Base-by-base conservation (phyloP, 2,113 vertebrate genomes). In the Sceloporus tristichus region DNA sequence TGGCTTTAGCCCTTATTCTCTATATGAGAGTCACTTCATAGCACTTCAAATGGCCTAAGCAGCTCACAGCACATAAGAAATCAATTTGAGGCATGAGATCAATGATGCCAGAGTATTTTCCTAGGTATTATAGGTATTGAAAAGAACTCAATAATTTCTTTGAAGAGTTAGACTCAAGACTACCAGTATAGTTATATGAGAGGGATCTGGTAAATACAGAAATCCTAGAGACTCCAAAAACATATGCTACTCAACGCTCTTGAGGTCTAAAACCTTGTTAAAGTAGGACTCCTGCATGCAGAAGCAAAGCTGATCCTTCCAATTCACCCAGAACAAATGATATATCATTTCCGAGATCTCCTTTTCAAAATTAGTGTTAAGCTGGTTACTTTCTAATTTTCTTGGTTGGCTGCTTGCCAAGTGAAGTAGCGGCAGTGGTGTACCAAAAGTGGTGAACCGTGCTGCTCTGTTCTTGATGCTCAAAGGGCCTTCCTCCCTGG, bases 1-100 rank as follows among this genome's bases (percentile, higher is more conserved):
- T 62, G 14, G 14, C 56, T 59, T 59, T 59, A 59, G 56, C 56
- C 9, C 18, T 34, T n/a, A 0, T 13, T 84, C 21, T 90, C 62
- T 85, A 82, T 85, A 91, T 70, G 83, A 91, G 48, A 80, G 27
- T 5, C 85, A 68, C 65, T 79, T 74, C 34, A 71, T 18, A 56
- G 59, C 90, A 59, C 56, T 85, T 18, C 87, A 68, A 14, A 3
- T 77, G 0, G 2, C 85, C 25, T 65, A 81, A 2, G 62, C 13
- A 87, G 0, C 34, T 71, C 0, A 0, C 79, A 93, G 85, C 89
- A 80, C 62, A 89, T 90, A 38, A 4, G 86, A 66, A 27, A 9
- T 59, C 56, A 77, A 73, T 73, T 73, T 76, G 16, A 85, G 54
- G 62, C 13, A 85, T 76, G 71, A 62, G 34, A 76, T 40, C 2